Evolutionary conservation across 2,113 vertebrate species (phyloP), one percentile per base, ranked within the genome.

Genomic region (Poeciliopsis prolifica): DNA sequence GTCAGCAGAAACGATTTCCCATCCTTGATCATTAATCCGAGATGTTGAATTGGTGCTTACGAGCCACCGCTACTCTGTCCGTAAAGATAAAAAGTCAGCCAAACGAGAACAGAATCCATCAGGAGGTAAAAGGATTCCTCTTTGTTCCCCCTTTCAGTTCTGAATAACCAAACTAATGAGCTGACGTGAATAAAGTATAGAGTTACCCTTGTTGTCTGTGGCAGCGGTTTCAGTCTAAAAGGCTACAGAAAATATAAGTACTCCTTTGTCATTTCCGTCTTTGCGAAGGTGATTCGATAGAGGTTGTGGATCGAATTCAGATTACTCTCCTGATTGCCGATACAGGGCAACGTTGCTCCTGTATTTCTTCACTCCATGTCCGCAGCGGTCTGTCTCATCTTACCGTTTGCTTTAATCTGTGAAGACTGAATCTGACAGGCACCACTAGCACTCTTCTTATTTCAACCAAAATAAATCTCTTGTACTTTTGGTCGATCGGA

Each of bases 1-100:
- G 0, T 22, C 65, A 33, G 28, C 31, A 1, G 5, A 64, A 24
- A 71, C 62, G 33, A 71, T 77, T 85, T 65, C n/a, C 75, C 51
- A 42, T 33, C 71, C 26, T 33, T 70, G 15, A 75, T 87, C 81
- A 74, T 72, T 87, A 84, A 88, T 83, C 77, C 71, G 64, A 26
- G 71, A 87, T 82, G 61, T 70, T 68, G 54, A 70, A 61, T 65
- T 80, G 13, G 72, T 44, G 26, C 76, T 69, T 71, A 58, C 5
- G 1, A 68, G 68, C 86, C 68, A 58, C 65, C 82, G 42, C 31
- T 22, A 63, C 48, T 60, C 31, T 54, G 70, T 54, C 37, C 1
- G 6, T 24, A 0, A 35, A 72, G 68, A 75, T 17, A 67, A 44
- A 29, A 58, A 58, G 51, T n/a, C 9, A 22, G 29, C 69, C 19